A percentile compares a stretch with the other conserved stretches of the same genome.
These are phyloP conservation scores for Gymnocheta viridis DNA, from an alignment of 2,888 invertebrate species.

Conservation along the genomic window DNA sequence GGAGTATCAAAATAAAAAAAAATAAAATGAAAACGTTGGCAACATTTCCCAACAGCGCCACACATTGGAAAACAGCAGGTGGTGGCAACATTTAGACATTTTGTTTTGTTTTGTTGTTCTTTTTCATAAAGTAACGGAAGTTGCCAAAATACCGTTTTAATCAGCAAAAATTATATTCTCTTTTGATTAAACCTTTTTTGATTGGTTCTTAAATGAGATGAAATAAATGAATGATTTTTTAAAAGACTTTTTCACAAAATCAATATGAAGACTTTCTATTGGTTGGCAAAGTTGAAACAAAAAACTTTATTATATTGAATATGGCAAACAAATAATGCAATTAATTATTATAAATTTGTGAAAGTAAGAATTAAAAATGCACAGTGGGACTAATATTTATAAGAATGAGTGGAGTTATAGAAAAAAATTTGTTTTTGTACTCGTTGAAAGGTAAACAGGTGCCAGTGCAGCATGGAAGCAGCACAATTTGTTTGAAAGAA, in stretches of 20 bases:
- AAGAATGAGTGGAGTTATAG: too few relatives aligned
- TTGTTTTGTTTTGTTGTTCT: neutral
- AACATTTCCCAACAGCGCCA: neutral
- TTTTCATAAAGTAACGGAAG: neutral
- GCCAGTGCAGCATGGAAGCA: too few relatives aligned
- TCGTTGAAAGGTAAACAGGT: too few relatives aligned
- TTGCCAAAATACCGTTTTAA: neutral
- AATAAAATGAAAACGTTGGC: neutral
- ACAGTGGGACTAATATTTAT: neutral
- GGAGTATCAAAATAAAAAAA: neutral
- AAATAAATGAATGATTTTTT: neutral
- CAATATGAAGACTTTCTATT: neutral
- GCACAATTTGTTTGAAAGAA: too few relatives aligned
- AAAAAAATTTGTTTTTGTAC: too few relatives aligned
- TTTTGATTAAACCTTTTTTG: neutral
- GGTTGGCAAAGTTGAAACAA: neutral
- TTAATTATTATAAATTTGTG: neutral
- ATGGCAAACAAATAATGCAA: neutral
- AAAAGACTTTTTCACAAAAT: neutral
- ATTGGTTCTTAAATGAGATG: neutral
- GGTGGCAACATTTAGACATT: slow-evolving; percentile 3
- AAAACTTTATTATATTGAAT: neutral
- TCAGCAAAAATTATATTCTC: neutral
- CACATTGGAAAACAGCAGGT: slow-evolving; percentile 19
- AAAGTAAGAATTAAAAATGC: neutral